A percentile compares a stretch with the other conserved stretches of the same genome.
Conservation (phyloP, 2,888 invertebrate species). For the Ectobius pallidus region DNA sequence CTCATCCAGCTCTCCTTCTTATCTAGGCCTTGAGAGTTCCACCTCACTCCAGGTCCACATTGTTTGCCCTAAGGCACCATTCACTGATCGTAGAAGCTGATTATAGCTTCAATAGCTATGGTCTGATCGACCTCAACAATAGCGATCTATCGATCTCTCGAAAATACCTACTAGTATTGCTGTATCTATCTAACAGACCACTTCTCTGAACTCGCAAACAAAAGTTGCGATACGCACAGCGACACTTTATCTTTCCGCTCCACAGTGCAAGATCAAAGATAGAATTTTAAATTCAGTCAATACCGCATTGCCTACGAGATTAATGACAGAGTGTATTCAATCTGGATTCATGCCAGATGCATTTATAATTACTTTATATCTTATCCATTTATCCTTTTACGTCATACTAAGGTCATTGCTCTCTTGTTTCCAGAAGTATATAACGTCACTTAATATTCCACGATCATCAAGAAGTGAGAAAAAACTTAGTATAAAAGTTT, state of each 20-base stretch:
- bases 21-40: background rate
- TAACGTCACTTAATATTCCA: too few species aligned
- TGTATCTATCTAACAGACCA: background rate
- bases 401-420: too few species aligned
- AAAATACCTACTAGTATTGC: slow-evolving; percentile 9
- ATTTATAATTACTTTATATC: too few species aligned
- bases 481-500: too few species aligned
- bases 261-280: too few species aligned
- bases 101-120: background rate
- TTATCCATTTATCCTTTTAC: too few species aligned
- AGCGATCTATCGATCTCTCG: slow-evolving; percentile 25
- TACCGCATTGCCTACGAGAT: too few species aligned
- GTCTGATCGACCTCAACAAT: slow-evolving; percentile 17
- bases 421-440: too few species aligned
- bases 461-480: too few species aligned
- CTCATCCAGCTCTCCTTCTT: background rate
- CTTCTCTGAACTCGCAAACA: background rate
- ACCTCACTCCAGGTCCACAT: background rate
- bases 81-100: background rate
- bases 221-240: background rate
- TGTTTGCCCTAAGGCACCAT: background rate
- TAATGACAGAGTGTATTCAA: too few species aligned
- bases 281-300: too few species aligned
- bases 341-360: too few species aligned
- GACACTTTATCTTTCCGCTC: background rate